Conservation (phyloP, 2,797 vertebrate genomes). For the Uromys caudimaculatus region DNA sequence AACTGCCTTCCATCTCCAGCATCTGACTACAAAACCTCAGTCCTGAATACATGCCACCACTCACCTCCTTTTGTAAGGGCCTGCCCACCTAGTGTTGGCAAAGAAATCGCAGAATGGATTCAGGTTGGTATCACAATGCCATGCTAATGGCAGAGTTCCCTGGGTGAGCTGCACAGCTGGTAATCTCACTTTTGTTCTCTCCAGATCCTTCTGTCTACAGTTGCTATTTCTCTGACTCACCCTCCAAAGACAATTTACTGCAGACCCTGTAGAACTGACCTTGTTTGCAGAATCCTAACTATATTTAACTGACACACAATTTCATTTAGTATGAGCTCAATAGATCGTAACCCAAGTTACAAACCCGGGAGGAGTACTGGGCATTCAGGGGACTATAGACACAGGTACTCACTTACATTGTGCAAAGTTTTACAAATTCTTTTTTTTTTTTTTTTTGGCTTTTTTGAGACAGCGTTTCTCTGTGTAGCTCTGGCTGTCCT, state of each 20-base stretch:
- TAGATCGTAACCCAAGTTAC: conserved; percentile 5
- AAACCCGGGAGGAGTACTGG: not conserved
- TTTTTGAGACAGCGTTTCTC: too few species aligned
- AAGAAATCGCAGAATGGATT: conserved; percentile 14
- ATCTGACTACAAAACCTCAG: not conserved
- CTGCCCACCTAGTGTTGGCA: not conserved
- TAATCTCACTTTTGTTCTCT: conserved; percentile 44
- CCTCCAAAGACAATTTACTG: not conserved
- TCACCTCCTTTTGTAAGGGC: not conserved
- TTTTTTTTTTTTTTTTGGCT: too few species aligned
- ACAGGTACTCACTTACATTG: not conserved
- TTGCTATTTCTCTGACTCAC: conserved; percentile 16
- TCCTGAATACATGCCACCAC: not conserved
- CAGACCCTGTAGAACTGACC: not conserved
- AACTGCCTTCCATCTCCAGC: not conserved
- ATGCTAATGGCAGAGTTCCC: not conserved
- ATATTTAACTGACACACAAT: conserved; percentile 46
- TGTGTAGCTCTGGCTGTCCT: too few species aligned
- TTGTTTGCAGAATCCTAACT: conserved; percentile 44
- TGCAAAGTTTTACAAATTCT: conserved; percentile 8
- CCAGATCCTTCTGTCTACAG: not conserved
- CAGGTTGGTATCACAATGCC: not conserved
- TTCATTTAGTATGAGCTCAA: conserved; percentile 19
- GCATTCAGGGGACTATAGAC: not conserved
- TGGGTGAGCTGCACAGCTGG: not conserved